Percentiles rank a stretch among this genome's conserved stretches.
These are phyloP conservation scores for Echinarachnius parma DNA, from an alignment of 53 echinoderm and acorn worm genomes.

Conservation along the genomic window DNA sequence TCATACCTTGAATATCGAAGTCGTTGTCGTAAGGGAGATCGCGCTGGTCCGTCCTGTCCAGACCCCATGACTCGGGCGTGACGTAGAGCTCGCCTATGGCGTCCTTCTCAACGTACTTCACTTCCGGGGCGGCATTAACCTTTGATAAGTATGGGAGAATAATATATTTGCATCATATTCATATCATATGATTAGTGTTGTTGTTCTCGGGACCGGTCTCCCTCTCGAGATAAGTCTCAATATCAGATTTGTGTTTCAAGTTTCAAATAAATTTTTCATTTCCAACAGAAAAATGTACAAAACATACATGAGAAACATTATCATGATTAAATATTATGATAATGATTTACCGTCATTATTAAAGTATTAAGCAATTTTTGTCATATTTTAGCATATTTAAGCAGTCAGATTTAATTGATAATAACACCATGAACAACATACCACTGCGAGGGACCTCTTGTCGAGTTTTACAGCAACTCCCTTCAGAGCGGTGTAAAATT, in stretches of 20 bases:
- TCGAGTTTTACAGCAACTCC: conserved; percentile 19
- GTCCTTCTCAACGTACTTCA: conserved; percentile 29
- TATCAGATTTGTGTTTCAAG: no score
- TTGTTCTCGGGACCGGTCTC: no score
- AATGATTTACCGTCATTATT: not conserved
- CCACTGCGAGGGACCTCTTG: conserved; percentile 2
- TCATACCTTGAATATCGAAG: conserved; percentile 22
- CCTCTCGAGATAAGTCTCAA: no score
- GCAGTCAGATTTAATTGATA: no score
- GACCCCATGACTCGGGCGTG: conserved; percentile 20
- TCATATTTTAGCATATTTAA: no score
- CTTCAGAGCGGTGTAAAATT: conserved; percentile 11
- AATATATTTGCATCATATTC: no score
- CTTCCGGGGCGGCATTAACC: no score
- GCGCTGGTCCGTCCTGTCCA: conserved; percentile 35
- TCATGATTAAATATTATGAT: not conserved
- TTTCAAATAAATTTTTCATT: no score
- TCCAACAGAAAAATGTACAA: not conserved
- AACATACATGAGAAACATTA: not conserved
- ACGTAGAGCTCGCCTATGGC: conserved; percentile 2
- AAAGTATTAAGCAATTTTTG: no score
- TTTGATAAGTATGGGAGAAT: no score
- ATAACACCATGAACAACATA: not conserved
- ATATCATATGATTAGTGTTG: no score
- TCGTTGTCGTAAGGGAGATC: conserved; percentile 15